A percentile compares a stretch with the other conserved stretches of the same genome.
Evolutionary conservation across 1,140 invertebrate genomes (phyloP).

Genomic region (Ditylenchus dipsaci): DNA sequence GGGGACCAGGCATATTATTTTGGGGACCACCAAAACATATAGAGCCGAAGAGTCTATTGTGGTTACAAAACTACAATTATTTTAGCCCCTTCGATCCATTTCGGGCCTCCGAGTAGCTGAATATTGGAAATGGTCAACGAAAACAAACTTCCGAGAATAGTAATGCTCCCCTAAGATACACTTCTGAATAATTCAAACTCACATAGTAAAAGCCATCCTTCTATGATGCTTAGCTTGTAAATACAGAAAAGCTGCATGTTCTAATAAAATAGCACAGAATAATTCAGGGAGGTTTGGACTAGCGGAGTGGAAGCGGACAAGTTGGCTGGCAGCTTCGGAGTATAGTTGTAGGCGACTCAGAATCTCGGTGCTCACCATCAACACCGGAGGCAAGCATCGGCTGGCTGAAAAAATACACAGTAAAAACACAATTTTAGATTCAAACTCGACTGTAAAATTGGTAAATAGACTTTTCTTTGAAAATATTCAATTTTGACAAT

Average conservation of each 20-base stretch:
- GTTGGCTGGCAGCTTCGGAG: constrained; percentile 24
- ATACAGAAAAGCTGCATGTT: constrained; percentile 28
- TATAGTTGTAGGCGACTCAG: constrained; percentile 25
- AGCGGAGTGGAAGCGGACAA: constrained; percentile 16
- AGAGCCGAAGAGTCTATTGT: no score
- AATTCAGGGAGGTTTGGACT: constrained; percentile 13
- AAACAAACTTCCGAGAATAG: no score
- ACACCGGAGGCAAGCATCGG: constrained; percentile 32
- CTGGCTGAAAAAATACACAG: constrained; percentile 17
- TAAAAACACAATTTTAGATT: no score
- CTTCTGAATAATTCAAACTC: no score
- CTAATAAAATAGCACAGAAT: constrained; percentile 23
- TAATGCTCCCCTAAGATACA: no score
- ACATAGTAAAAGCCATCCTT: constrained; percentile 8
- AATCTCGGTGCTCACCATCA: constrained; percentile 23
- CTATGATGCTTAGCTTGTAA: constrained; percentile 1
- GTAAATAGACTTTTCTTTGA: background rate
- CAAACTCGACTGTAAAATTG: constrained; percentile 1
- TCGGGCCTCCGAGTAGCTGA: no score
- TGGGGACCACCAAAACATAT: no score
- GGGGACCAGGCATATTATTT: no score
- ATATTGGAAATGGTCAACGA: no score
- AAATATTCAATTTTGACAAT: background rate
- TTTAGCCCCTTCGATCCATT: no score
- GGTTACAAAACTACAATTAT: no score